These are phyloP conservation scores for Drosophila antonietae DNA, from an alignment of 2,888 invertebrate genomes.

Conservation along the genomic window DNA sequence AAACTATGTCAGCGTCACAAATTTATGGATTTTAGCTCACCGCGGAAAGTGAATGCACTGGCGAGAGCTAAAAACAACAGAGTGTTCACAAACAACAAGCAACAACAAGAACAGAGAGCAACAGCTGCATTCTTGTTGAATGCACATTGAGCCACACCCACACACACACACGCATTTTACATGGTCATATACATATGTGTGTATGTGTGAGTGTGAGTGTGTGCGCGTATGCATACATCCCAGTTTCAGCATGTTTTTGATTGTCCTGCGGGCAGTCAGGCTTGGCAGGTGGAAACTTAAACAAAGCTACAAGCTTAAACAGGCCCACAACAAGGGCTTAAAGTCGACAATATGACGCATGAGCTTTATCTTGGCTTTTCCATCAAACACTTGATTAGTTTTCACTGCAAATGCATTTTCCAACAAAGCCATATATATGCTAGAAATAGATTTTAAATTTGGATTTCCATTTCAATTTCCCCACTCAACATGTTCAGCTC, in stretches of 20 bases:
- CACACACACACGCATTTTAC: not conserved
- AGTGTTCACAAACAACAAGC: slow-evolving; percentile 24
- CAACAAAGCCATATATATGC: not conserved
- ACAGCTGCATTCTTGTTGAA: slow-evolving; percentile 14
- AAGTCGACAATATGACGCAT: slow-evolving; percentile 15
- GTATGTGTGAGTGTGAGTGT: not conserved
- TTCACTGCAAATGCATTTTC: not conserved
- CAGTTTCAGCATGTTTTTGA: slow-evolving; percentile 19
- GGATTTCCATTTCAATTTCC: not conserved
- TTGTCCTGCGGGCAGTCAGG: slow-evolving; percentile 5
- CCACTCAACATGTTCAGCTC: not conserved
- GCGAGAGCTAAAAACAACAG: slow-evolving; percentile 11
- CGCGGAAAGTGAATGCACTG: slow-evolving; percentile 27
- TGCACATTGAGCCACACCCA: not conserved
- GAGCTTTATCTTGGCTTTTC: not conserved
- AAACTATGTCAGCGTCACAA: slow-evolving; percentile 53
- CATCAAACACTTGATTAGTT: slow-evolving; percentile 15
- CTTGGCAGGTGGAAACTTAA: slow-evolving; percentile 25
- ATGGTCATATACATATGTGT: no score
- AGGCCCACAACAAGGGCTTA: slow-evolving; percentile 28
- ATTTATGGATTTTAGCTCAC: slow-evolving; percentile 61
- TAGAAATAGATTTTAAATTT: not conserved
- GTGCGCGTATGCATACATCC: not conserved
- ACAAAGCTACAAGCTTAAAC: slow-evolving; percentile 19
- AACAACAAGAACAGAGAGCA: slow-evolving; percentile 12